phyloP scores from a whole-genome alignment of 53 echinoderm and acorn worm genomes.

The Paracentrotus lividus region DNA sequence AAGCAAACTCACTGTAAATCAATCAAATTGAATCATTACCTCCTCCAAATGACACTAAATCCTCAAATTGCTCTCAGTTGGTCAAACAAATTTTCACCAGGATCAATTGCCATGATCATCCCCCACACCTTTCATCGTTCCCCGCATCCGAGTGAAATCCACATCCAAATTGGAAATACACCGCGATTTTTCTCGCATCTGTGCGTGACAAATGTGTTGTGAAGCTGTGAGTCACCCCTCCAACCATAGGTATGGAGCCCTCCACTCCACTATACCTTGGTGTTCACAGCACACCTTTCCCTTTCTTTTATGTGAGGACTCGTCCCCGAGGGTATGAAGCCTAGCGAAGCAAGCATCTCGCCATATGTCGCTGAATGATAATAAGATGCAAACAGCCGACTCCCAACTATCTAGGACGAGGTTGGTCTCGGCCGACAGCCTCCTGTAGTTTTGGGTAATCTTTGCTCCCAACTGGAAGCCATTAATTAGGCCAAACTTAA shows the following conservation, averaged over 20 bases:
- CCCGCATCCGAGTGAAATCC: constrained; percentile 31
- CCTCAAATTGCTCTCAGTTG: constrained; percentile 40
- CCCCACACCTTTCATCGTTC: constrained; percentile 19
- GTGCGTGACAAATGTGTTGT: constrained; percentile 50
- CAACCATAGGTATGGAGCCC: constrained; percentile 27
- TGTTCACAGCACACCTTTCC: constrained; percentile 49
- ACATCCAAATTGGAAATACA: constrained; percentile 27
- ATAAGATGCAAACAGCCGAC: constrained; percentile 66
- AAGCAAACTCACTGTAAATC: constrained; percentile 40
- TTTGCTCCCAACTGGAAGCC: neutral
- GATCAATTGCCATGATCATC: constrained; percentile 38
- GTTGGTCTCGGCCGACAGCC: constrained; percentile 46
- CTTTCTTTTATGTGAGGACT: neutral
- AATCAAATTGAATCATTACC: constrained; percentile 48
- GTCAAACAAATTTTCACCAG: constrained; percentile 20
- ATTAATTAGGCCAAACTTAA: constrained; percentile 49
- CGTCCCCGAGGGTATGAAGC: constrained; percentile 37
- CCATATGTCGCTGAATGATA: constrained; percentile 68
- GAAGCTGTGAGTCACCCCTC: constrained; percentile 57
- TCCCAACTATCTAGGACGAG: constrained; percentile 35
- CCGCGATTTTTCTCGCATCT: constrained; percentile 31
- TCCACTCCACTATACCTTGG: constrained; percentile 48
- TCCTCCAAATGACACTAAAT: constrained; percentile 41
- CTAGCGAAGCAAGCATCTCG: constrained; percentile 58
- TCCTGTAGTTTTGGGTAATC: neutral